Evolutionary conservation across 2,797 vertebrate genomes (phyloP).

Genomic region (Scolopax bukidnonensis): DNA sequence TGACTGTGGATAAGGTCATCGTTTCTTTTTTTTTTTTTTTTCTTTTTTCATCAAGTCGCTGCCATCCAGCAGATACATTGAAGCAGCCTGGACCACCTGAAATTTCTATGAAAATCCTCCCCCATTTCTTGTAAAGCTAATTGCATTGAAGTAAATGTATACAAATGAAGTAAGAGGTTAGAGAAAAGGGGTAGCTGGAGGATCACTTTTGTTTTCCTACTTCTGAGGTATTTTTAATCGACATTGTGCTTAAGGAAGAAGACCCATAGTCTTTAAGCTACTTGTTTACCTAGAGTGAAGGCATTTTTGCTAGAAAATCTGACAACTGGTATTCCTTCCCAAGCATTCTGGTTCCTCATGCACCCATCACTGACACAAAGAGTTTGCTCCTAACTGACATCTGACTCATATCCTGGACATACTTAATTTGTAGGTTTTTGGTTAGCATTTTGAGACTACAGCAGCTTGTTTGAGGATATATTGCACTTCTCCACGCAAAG

Average conservation of each 20-base stretch:
- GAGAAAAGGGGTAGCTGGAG: neutral
- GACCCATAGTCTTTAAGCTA: neutral
- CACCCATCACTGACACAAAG: neutral
- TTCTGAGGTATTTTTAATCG: neutral
- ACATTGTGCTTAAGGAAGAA: neutral
- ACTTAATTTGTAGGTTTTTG: neutral
- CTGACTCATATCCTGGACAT: neutral
- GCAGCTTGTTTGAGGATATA: neutral
- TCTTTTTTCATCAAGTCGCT: neutral
- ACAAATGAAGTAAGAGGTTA: neutral
- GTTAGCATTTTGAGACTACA: neutral
- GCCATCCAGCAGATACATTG: neutral
- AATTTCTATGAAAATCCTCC: neutral
- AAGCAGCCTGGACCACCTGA: neutral
- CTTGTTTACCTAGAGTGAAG: neutral
- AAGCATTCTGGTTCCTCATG: neutral
- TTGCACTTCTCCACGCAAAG: constrained; percentile 7
- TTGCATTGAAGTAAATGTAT: neutral
- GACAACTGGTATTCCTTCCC: neutral
- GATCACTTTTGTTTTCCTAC: neutral
- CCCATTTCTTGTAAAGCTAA: neutral
- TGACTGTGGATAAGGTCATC: neutral
- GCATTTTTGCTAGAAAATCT: neutral
- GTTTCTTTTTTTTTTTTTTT: fast-evolving
- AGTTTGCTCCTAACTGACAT: constrained; percentile 6